Evolutionary conservation across 2,888 invertebrate species (phyloP), one percentile per base, ranked within the genome.

Genomic region (Lithophane leautieri): DNA sequence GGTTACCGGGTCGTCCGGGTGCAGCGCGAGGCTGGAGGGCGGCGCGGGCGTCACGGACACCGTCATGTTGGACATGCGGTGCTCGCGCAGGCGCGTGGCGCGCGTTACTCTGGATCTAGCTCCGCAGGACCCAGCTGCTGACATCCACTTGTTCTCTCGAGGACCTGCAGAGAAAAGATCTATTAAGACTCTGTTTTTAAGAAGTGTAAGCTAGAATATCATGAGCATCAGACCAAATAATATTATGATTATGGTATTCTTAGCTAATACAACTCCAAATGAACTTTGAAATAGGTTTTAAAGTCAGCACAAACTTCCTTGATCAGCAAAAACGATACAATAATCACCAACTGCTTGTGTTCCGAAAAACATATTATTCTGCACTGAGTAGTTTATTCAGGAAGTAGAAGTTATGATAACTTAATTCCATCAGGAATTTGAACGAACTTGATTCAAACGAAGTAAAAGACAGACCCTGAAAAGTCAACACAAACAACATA

Each of bases 41-140:
- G 95, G 94, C 84, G 96, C 96, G 34, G 97, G 96, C 44, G 96
- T 95, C 58, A 97, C 97, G 16, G 95, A 95, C 78, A 97, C 97
- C 2, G 96, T 96, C 97, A 97, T 97, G 92, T 96, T 96, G 92
- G 94, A 95, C 92, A 96, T 94, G 86, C 97, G 95, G 89, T 97
- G 96, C 87, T 96, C 96, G 77, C 96, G 94, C 84, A 97, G 94
- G 0, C 94, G 91, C 79, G 95, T 92, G 66, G 96, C 93, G 72
- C 96, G 93, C 44, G 95, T 92, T 54, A 92, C 94, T 2, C 96
- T 93, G 0, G 93, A 86, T 6, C 94, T 90, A 3, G 93, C 93
- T 9, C 95, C 95, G 91, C 95, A 95, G 76, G 93, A 92, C 50
- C 92, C 94, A 2, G 90, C 93, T 2, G 92, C 91, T 0, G 96